These are phyloP conservation scores for Mandrillus leucophaeus DNA, from an alignment of 2,113 vertebrate species.

Conservation along the genomic window DNA sequence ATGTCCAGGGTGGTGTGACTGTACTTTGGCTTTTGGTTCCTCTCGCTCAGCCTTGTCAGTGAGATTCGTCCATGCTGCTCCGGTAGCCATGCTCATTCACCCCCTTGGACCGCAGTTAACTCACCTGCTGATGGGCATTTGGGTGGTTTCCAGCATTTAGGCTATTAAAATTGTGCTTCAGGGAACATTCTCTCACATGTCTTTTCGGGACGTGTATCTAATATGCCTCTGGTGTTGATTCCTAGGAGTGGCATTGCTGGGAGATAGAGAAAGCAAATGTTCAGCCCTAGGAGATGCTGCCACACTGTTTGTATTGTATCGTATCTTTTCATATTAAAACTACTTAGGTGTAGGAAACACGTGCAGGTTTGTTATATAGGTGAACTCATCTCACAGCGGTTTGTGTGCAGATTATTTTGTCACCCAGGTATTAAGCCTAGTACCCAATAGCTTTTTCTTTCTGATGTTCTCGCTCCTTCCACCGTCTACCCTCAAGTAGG, in stretches of 20 bases:
- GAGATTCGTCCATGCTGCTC: background rate
- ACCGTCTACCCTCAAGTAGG: too few relatives aligned
- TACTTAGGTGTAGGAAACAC: too few relatives aligned
- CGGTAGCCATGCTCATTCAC: background rate
- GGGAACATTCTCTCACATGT: background rate
- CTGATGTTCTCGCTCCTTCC: too few relatives aligned
- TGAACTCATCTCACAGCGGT: too few relatives aligned
- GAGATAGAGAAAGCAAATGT: background rate
- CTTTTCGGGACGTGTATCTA: background rate
- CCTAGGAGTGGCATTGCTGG: background rate
- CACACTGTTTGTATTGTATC: background rate
- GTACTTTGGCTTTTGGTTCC: background rate
- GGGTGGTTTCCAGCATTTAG: background rate
- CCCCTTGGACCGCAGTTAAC: too few relatives aligned
- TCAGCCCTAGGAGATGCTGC: background rate
- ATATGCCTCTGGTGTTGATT: background rate
- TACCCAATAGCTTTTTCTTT: too few relatives aligned
- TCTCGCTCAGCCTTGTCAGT: background rate
- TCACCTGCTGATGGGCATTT: background rate
- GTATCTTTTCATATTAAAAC: too few relatives aligned
- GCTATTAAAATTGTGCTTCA: background rate
- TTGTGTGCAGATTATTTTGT: too few relatives aligned
- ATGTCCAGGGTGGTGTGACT: accelerated
- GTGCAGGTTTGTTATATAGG: too few relatives aligned
- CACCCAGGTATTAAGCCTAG: too few relatives aligned